Base-by-base conservation (phyloP, 2,888 invertebrate species). In the Polietes domitor region DNA sequence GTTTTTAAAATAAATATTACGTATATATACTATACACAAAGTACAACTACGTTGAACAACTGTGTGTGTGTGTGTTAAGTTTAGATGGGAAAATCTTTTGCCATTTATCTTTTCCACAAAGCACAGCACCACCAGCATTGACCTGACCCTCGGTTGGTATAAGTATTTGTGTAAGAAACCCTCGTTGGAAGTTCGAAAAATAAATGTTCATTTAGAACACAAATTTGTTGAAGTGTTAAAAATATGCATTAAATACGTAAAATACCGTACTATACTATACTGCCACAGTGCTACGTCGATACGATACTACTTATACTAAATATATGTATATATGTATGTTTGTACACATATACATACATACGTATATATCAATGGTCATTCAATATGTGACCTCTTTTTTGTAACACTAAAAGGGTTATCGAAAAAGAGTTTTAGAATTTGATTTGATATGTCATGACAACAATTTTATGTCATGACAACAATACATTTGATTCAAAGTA, bases 381-480 rank as follows among this genome's bases (percentile, higher is more conserved):
- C 78, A 84, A 79, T 84, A 81, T 79, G 81, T 81, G 79, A 76
- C 81, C 78, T 76, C 78, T 81, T 78, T 81, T 58, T 41, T 58
- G 2, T 19, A 17, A 19, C 21, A 41, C 4, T 37, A 37, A 12
- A 37, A 3, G 1, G 37, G 37, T n/a, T n/a, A 37, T 7, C 37
- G 37, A 7, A 32, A n/a, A n/a, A n/a, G n/a, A n/a, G n/a, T n/a
- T n/a, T n/a, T n/a, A n/a, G n/a, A n/a, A n/a, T n/a, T n/a, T n/a
- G n/a, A n/a, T n/a, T n/a, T n/a, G n/a, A n/a, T n/a, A n/a, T n/a
- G n/a, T n/a, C n/a, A n/a, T n/a, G n/a, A n/a, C n/a, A n/a, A n/a
- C n/a, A n/a, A n/a, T n/a, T n/a, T n/a, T n/a, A n/a, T n/a, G n/a
- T n/a, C n/a, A n/a, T n/a, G n/a, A n/a, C n/a, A n/a, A n/a, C n/a